Conservation (phyloP, 2,888 invertebrate genomes). For the Leptinotarsa peninsularis region DNA sequence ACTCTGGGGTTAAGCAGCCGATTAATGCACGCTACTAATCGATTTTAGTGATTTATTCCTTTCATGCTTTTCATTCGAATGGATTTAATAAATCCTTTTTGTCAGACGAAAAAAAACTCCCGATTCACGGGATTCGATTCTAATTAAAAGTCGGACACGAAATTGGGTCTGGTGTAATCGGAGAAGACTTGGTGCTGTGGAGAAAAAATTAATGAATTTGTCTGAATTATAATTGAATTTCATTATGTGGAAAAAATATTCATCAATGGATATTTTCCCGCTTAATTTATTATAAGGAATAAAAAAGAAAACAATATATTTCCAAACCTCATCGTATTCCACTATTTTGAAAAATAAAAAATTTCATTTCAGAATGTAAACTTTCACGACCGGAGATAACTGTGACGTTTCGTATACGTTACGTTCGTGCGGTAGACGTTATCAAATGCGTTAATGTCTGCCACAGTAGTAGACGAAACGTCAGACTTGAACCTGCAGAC, state of each 20-base stretch:
- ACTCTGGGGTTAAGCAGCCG: conserved; percentile 26
- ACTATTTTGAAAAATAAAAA: no score
- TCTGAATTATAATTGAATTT: background rate
- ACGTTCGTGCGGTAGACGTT: no score
- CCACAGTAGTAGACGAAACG: no score
- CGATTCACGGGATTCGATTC: conserved; percentile 5
- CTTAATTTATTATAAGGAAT: no score
- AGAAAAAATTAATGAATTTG: background rate
- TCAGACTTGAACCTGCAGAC: no score
- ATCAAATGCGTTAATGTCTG: no score
- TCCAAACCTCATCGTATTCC: no score
- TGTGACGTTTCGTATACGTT: no score
- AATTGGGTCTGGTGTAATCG: conserved; percentile 22
- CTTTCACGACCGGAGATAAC: no score
- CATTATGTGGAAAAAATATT: background rate
- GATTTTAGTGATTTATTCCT: conserved; percentile 35
- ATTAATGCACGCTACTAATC: conserved; percentile 35
- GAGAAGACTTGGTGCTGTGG: background rate
- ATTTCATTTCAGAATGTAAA: no score
- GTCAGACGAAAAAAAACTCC: background rate
- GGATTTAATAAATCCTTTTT: conserved; percentile 13
- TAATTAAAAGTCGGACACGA: conserved; percentile 18
- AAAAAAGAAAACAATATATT: no score
- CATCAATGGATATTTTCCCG: background rate
- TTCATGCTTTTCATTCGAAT: conserved; percentile 26